Evolutionary conservation across 2,113 vertebrate species (phyloP).

Genomic region (Argyrosomus japonicus): DNA sequence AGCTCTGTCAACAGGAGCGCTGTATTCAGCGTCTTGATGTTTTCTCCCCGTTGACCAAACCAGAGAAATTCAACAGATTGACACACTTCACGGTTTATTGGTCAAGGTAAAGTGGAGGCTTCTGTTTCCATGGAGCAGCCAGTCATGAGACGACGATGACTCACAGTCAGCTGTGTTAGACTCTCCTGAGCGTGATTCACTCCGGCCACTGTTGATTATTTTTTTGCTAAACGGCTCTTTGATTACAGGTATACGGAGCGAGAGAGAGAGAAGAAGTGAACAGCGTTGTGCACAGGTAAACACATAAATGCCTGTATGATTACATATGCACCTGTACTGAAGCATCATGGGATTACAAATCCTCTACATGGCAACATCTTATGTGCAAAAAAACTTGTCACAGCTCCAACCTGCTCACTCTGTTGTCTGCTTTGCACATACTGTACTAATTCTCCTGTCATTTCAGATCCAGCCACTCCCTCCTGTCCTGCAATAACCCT

Average conservation of each 20-base stretch:
- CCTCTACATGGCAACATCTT: neutral
- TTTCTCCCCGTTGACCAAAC: neutral
- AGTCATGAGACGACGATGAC: slow-evolving; percentile 67
- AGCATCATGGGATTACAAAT: neutral
- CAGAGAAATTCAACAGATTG: slow-evolving; percentile 52
- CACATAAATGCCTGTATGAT: slow-evolving; percentile 1
- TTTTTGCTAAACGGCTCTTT: slow-evolving; percentile 12
- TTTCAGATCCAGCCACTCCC: neutral
- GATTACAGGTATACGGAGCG: slow-evolving; percentile 25
- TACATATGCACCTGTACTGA: neutral
- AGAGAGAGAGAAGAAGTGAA: neutral
- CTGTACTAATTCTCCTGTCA: neutral
- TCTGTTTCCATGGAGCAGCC: slow-evolving; percentile 51
- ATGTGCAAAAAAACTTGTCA: neutral
- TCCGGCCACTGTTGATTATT: neutral
- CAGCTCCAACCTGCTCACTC: neutral
- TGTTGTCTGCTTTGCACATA: neutral
- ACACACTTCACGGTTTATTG: slow-evolving; percentile 64
- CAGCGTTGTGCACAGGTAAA: slow-evolving; percentile 1
- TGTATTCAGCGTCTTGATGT: neutral
- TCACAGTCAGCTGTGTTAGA: slow-evolving; percentile 63
- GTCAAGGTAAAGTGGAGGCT: slow-evolving; percentile 57
- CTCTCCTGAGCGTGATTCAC: slow-evolving; percentile 21
- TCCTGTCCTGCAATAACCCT: neutral
- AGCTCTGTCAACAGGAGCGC: slow-evolving; percentile 20